These are phyloP conservation scores for Lymantria dispar DNA, from an alignment of 2,888 invertebrate species.

Conservation along the genomic window DNA sequence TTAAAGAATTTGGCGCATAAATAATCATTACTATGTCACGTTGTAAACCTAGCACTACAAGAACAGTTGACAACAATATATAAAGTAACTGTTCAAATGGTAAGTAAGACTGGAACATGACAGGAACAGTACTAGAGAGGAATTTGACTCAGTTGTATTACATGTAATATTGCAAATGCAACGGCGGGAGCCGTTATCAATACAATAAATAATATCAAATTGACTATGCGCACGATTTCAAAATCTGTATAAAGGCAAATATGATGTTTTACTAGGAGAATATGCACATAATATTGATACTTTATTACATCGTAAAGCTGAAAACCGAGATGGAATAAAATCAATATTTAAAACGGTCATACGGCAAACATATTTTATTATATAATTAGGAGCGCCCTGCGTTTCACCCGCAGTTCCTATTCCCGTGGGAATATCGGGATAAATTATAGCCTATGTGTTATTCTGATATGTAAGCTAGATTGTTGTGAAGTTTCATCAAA, in stretches of 20 bases:
- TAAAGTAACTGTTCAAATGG: constrained; percentile 54
- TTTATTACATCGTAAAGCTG: not conserved
- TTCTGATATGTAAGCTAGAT: no score
- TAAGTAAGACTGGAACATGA: constrained; percentile 62
- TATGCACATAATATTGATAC: constrained; percentile 10
- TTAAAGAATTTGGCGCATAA: no score
- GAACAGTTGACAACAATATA: constrained; percentile 28
- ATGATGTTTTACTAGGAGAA: constrained; percentile 16
- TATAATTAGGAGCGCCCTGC: no score
- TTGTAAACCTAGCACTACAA: constrained; percentile 16
- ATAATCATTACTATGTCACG: constrained; percentile 6
- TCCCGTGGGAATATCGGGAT: no score
- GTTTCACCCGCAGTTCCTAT: no score
- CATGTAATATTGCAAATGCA: constrained; percentile 43
- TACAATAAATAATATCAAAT: constrained; percentile 46
- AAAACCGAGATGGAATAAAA: not conserved
- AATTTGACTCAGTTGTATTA: constrained; percentile 63
- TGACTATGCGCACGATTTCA: constrained; percentile 34
- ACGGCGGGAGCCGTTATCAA: constrained; percentile 43
- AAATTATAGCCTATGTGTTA: no score
- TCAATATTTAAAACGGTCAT: no score
- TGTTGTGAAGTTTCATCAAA: no score
- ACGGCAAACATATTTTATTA: no score
- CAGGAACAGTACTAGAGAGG: constrained; percentile 57
- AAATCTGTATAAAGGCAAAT: constrained; percentile 14